These are phyloP conservation scores for Eumerus sabulonum DNA, from an alignment of 2,888 invertebrate species.

Conservation along the genomic window DNA sequence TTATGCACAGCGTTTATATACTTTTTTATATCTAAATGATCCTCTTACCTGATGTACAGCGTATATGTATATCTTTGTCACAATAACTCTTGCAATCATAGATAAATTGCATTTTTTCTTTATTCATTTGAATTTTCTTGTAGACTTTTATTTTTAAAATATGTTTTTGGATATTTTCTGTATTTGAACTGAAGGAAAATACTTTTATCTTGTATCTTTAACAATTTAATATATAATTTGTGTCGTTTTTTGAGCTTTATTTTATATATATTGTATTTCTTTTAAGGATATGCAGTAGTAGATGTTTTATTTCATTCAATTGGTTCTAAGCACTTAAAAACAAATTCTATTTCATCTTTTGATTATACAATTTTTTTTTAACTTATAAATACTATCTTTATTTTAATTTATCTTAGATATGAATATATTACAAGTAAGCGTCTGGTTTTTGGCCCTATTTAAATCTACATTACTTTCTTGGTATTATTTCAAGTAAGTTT, in stretches of 20 bases:
- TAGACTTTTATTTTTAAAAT: slow-evolving; percentile 11
- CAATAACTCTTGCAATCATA: slow-evolving; percentile 53
- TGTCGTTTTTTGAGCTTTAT: slow-evolving; percentile 5
- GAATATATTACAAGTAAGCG: slow-evolving; percentile 61
- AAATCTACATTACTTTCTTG: slow-evolving; percentile 21
- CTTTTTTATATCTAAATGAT: slow-evolving; percentile 45
- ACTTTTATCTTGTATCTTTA: slow-evolving; percentile 14
- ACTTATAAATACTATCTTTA: slow-evolving; percentile 22
- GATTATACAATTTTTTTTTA: slow-evolving; percentile 20
- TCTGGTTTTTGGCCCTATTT: slow-evolving; percentile 57
- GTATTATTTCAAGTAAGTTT: slow-evolving; percentile 13
- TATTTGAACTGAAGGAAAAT: slow-evolving; percentile 57
- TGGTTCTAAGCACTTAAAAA: slow-evolving; percentile 53
- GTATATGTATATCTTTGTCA: slow-evolving; percentile 12
- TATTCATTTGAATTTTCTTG: slow-evolving; percentile 8
- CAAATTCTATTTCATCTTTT: slow-evolving; percentile 22
- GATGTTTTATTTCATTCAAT: slow-evolving; percentile 11
- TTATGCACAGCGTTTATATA: slow-evolving; percentile 46
- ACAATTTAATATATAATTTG: background rate
- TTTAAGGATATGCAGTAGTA: slow-evolving; percentile 35
- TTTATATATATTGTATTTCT: no score
- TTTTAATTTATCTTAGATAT: slow-evolving; percentile 14
- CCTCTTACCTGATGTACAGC: slow-evolving; percentile 11
- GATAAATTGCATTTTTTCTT: slow-evolving; percentile 33
- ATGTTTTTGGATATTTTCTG: slow-evolving; percentile 3